Conservation (phyloP, 1,140 invertebrate species). For the Drosophila fuyamai region DNA sequence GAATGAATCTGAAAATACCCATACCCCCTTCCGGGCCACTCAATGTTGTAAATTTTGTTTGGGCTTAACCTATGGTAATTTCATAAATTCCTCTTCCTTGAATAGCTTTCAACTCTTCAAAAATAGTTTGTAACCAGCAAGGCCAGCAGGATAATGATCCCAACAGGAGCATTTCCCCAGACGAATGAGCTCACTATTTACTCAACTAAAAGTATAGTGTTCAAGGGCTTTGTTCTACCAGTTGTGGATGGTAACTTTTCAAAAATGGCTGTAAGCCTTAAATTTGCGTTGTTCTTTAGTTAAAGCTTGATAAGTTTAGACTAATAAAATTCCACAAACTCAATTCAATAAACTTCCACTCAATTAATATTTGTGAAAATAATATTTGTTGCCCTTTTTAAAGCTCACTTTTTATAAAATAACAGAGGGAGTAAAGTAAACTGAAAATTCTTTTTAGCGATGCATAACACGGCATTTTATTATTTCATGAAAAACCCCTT, state of each 20-base stretch:
- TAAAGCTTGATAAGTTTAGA: not conserved
- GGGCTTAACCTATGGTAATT: constrained; percentile 62
- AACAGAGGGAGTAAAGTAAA: too few species aligned
- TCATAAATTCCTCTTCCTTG: constrained; percentile 47
- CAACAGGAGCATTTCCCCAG: not conserved
- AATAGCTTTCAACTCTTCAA: constrained; percentile 24
- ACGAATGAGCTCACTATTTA: constrained; percentile 32
- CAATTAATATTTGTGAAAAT: too few species aligned
- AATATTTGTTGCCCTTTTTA: too few species aligned
- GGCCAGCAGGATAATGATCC: not conserved
- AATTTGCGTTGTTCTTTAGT: constrained; percentile 4
- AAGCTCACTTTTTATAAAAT: too few species aligned
- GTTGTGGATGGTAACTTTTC: not conserved
- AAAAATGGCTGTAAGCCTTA: not conserved
- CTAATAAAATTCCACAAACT: not conserved
- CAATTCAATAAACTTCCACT: too few species aligned
- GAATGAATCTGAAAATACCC: constrained; percentile 22
- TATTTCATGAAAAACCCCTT: too few species aligned
- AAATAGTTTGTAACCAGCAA: constrained; percentile 18
- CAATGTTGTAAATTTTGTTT: constrained; percentile 32
- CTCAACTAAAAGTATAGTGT: constrained; percentile 14
- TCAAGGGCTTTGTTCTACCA: constrained; percentile 20
- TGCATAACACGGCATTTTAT: too few species aligned
- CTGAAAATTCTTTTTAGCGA: too few species aligned
- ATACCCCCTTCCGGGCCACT: constrained; percentile 11